Base-by-base conservation (phyloP, 2,113 vertebrate species). In the Dasyornis broadbenti region DNA sequence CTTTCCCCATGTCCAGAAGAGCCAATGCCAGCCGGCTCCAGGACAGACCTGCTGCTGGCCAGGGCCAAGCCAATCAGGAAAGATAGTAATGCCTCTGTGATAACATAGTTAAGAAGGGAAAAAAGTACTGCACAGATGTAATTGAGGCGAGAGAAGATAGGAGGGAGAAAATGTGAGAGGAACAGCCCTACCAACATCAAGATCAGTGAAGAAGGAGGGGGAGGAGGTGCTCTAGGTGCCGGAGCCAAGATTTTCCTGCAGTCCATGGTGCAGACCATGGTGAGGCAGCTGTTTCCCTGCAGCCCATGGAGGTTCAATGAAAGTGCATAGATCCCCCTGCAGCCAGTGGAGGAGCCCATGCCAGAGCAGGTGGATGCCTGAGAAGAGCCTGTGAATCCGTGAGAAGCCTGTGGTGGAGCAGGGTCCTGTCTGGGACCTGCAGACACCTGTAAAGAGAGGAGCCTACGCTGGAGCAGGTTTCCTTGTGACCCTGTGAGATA, bases 311-410 rank as follows among this genome's bases (percentile, higher is more conserved):
- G 4, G 4, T 35, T 26, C 5, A 30, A 3, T 30, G 40, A n/a
- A 7, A 35, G 2, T 11, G 3, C 54, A 89, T 30, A 61, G 3
- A 76, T 54, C 47, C 61, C 40, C n/a, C 40, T 47, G n/a, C 17
- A 76, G 35, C 14, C 40, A 0, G 0, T 49, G 26, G 12, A 15
- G 31, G 1, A 47, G 8, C 6, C 54, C 54, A 61, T 11, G 2
- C 6, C 4, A 2, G 3, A 42, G n/a, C 24, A 54, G 6, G 21
- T 31, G n/a, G 30, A 18, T 47, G n/a, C 14, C 21, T 47, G 60
- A 82, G 33, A 75, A 0, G 3, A 61, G 30, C 20, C 61, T 47
- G 53, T 45, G 30, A 82, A 5, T 8, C 9, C 11, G 10, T 9
- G 20, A 30, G 53, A 47, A 30, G 20, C 24, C 21, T 9, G 3